Evolutionary conservation across 2,797 vertebrate genomes (phyloP).

Genomic region (Tokudaia muenninki): DNA sequence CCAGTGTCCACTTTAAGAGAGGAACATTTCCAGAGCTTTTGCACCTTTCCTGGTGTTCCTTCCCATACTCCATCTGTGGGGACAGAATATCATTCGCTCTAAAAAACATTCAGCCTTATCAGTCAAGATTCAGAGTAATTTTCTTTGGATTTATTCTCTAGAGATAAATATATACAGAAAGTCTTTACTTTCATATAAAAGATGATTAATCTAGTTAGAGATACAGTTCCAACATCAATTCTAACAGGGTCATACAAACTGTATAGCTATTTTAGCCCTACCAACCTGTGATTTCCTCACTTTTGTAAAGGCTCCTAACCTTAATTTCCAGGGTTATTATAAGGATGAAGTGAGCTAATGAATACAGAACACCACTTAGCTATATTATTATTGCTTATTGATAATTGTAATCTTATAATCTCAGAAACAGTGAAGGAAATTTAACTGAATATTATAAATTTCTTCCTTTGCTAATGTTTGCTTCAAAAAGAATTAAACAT

Average conservation of each 20-base stretch:
- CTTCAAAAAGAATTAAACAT: constrained; percentile 58
- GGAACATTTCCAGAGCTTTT: not conserved
- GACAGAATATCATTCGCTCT: not conserved
- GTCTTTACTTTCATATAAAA: constrained; percentile 31
- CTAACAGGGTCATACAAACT: not conserved
- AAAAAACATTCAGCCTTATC: not conserved
- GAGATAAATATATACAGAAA: not conserved
- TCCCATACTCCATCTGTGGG: not conserved
- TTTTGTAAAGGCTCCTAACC: constrained; percentile 20
- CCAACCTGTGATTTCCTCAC: constrained; percentile 14
- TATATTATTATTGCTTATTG: constrained; percentile 55
- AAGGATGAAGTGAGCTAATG: not conserved
- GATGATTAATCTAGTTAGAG: not conserved
- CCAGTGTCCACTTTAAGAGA: not conserved
- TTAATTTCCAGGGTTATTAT: constrained; percentile 12
- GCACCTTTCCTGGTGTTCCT: not conserved
- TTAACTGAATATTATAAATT: not conserved
- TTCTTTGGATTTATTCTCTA: constrained; percentile 45
- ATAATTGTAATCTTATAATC: constrained; percentile 9
- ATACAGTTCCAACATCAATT: not conserved
- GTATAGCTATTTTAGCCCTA: not conserved
- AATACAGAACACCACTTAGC: not conserved
- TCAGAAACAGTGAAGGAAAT: constrained; percentile 4
- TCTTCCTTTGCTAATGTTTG: constrained; percentile 28
- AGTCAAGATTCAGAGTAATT: constrained; percentile 30